Evolutionary conservation across 2,888 invertebrate genomes (phyloP).

Genomic region (Nematopogon swammerdamellus): DNA sequence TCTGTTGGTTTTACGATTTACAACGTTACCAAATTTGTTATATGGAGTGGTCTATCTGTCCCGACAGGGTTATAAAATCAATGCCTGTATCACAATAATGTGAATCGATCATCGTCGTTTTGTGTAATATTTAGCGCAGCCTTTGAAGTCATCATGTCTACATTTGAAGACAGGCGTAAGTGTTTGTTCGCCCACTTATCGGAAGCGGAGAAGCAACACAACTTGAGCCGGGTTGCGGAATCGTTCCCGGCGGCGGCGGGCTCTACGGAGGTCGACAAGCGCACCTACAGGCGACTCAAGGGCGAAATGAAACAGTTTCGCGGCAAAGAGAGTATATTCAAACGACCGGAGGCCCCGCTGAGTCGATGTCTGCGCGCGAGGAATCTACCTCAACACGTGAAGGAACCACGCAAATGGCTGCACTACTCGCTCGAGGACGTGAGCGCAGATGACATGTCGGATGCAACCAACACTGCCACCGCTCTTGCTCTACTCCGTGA

Average conservation of each 20-base stretch:
- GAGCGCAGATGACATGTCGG: constrained; percentile 70
- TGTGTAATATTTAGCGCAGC: too few species aligned
- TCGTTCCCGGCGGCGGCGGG: constrained; percentile 23
- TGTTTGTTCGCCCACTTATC: constrained; percentile 67
- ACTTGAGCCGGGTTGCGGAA: constrained; percentile 34
- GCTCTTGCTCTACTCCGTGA: constrained; percentile 74
- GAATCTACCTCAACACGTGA: constrained; percentile 48
- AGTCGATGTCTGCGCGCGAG: constrained; percentile 50
- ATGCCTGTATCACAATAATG: too few species aligned
- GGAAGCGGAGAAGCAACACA: constrained; percentile 57
- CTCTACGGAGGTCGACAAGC: constrained; percentile 30
- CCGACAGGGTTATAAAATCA: too few species aligned
- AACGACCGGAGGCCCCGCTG: constrained; percentile 66
- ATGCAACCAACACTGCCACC: constrained; percentile 71
- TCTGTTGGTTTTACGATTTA: too few species aligned
- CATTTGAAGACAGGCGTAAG: constrained; percentile 62
- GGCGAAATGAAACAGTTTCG: constrained; percentile 60
- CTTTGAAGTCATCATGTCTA: constrained; percentile 35
- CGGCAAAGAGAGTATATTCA: constrained; percentile 77
- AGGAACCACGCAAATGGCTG: constrained; percentile 79
- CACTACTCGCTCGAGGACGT: constrained; percentile 80
- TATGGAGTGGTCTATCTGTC: too few species aligned
- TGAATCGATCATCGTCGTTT: too few species aligned
- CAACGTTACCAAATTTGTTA: too few species aligned
- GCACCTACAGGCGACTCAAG: constrained; percentile 34